Conservation (phyloP, 1,140 invertebrate genomes). For the Semibalanus balanoides region DNA sequence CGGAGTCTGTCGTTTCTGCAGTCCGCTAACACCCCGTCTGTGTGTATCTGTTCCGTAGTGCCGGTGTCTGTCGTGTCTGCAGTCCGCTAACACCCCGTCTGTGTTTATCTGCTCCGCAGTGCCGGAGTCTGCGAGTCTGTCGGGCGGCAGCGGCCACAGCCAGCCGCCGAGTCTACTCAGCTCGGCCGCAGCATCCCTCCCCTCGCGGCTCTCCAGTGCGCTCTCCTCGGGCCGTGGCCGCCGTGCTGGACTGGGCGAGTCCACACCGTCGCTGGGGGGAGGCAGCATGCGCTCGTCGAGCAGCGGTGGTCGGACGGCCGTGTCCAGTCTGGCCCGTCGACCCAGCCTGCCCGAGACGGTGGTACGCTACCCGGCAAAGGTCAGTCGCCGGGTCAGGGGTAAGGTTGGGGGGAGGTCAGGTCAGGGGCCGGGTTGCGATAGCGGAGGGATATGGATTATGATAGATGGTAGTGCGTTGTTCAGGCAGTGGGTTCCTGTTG, state of each 20-base stretch:
- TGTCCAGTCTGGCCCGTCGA: background rate
- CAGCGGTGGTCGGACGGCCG: background rate
- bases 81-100: no score
- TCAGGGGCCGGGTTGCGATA: no score
- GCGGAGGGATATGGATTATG: no score
- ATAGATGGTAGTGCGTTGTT: no score
- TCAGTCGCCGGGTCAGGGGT: background rate
- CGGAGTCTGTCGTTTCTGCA: no score
- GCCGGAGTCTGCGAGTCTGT: slow-evolving; percentile 43
- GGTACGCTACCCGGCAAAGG: background rate
- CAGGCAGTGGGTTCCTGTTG: no score
- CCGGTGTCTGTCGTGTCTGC: no score
- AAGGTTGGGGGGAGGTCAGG: no score
- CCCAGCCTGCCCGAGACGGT: background rate
- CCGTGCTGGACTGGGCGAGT: slow-evolving; percentile 35
- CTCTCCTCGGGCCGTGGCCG: slow-evolving; percentile 29
- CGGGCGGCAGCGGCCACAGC: slow-evolving; percentile 29
- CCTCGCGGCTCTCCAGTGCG: slow-evolving; percentile 50
- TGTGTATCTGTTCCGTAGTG: no score
- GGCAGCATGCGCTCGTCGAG: background rate
- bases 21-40: no score
- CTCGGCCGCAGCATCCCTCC: slow-evolving; percentile 46
- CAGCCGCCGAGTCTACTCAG: slow-evolving; percentile 35
- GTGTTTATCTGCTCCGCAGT: no score
- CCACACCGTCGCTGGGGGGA: slow-evolving; percentile 21